Base-by-base conservation (phyloP, 2,797 vertebrate genomes). In the Champsocephalus gunnari region DNA sequence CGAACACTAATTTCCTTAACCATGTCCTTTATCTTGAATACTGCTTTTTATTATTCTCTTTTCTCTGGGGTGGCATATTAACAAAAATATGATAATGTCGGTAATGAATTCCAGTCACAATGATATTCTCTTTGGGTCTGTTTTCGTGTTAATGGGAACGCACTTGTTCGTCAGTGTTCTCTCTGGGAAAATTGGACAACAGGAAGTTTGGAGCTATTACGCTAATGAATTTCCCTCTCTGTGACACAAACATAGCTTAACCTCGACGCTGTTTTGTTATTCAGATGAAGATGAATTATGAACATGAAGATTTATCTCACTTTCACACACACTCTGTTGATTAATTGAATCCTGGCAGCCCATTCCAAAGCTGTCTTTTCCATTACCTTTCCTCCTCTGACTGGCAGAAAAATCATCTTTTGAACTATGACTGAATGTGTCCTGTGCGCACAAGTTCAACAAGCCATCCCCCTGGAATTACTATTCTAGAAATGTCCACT, bases 91-190 rank as follows among this genome's bases (percentile, higher is more conserved):
- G 66, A 66, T 68, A 75, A 88, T 69, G 49, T 13, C 74, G 13
- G 61, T 84, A 83, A 87, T 83, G 71, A 73, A 69, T 79, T 75
- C 44, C 66, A 77, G 84, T 87, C 61, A 81, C 53, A 32, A 10
- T 65, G 50, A 24, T 2, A 24, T 2, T 63, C 58, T 49, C 24
- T 48, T 44, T 54, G 32, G 21, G 7, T 51, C 28, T 47, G 43
- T 78, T 88, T 79, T 51, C 9, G 51, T 80, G 60, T 71, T 78
- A 88, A 83, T 79, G 48, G 68, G 88, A 84, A 77, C 79, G 61
- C 51, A 16, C 38, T 47, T 50, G 69, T 45, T 49, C 11, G 54
- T 73, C 55, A 1, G 14, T 66, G 65, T 55, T 84, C 24, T 74
- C 61, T 43, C 50, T 61, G 54, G 41, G 21, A 14, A 76, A 67